Percentiles rank a stretch among this genome's conserved stretches.
Conservation (phyloP, 1,140 invertebrate species). For the Stratiolaelaps scimitus region DNA sequence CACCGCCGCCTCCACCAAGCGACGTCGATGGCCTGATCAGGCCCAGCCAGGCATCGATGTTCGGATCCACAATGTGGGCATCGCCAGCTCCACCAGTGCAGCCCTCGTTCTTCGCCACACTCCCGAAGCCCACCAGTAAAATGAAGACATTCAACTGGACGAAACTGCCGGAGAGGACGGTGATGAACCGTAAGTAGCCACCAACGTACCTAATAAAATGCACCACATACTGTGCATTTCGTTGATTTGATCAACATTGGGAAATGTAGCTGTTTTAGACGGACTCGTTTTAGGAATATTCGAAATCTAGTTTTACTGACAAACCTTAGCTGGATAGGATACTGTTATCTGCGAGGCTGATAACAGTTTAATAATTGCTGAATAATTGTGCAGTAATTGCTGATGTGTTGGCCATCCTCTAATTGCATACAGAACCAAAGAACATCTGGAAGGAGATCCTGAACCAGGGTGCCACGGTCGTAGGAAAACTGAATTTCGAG, state of each 20-base stretch:
- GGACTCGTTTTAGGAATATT: no score
- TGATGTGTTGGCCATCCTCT: no score
- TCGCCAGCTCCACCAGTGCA: constrained; percentile 32
- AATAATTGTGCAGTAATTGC: no score
- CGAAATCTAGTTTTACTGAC: no score
- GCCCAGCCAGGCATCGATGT: background rate
- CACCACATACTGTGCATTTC: no score
- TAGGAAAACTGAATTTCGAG: constrained; percentile 59
- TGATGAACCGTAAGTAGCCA: constrained; percentile 4
- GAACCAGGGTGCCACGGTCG: background rate
- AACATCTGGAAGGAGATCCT: constrained; percentile 24
- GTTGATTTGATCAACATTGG: no score
- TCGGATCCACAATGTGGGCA: no score
- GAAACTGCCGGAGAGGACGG: constrained; percentile 55
- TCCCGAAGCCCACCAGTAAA: constrained; percentile 64
- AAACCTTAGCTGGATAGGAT: no score
- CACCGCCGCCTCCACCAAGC: constrained; percentile 13
- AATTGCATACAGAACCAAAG: background rate
- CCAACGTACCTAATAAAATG: no score
- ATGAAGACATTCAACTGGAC: constrained; percentile 89
- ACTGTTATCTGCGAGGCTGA: no score
- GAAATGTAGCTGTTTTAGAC: no score
- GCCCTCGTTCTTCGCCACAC: constrained; percentile 12
- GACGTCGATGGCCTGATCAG: background rate
- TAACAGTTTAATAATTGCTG: no score